Percentiles rank a stretch among this genome's conserved stretches.
These are phyloP conservation scores for Dryococelus australis DNA, from an alignment of 2,888 invertebrate genomes.

Conservation along the genomic window DNA sequence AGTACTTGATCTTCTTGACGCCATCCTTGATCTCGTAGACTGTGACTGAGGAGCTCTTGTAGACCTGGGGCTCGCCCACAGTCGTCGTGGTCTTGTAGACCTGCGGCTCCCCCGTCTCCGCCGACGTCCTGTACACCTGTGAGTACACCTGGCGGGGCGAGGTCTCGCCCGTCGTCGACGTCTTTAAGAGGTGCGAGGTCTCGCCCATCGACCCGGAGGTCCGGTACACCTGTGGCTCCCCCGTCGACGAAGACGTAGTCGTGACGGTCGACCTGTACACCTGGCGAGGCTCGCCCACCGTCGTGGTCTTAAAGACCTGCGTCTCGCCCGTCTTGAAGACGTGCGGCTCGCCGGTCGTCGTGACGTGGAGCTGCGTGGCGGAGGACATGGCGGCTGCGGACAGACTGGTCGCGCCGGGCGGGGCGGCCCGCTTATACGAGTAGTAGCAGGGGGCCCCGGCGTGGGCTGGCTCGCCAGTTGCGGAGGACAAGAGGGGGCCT, in stretches of 20 bases:
- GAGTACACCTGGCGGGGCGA: neutral
- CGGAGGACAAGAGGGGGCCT: neutral
- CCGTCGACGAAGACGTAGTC: neutral
- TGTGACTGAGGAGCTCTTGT: constrained; percentile 25
- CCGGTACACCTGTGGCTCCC: neutral
- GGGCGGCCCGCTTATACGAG: neutral
- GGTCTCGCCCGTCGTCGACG: neutral
- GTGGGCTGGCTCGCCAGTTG: too few relatives aligned
- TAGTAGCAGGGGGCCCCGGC: too few relatives aligned
- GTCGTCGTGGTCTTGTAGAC: neutral
- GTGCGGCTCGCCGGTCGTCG: too few relatives aligned
- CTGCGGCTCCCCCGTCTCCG: neutral
- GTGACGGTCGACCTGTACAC: neutral
- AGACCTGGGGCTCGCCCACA: neutral
- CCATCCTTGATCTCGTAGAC: constrained; percentile 29
- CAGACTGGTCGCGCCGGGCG: neutral
- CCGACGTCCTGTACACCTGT: neutral
- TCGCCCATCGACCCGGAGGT: neutral
- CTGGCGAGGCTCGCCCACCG: neutral
- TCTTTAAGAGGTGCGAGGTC: neutral
- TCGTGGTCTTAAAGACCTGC: neutral
- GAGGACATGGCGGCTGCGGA: neutral
- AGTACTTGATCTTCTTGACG: constrained; percentile 23
- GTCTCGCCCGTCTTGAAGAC: neutral
- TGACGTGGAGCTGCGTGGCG: neutral